Percentiles rank a stretch among this genome's conserved stretches.
These are phyloP conservation scores for Cotesia typhae DNA, from an alignment of 1,140 invertebrate species.

Conservation along the genomic window DNA sequence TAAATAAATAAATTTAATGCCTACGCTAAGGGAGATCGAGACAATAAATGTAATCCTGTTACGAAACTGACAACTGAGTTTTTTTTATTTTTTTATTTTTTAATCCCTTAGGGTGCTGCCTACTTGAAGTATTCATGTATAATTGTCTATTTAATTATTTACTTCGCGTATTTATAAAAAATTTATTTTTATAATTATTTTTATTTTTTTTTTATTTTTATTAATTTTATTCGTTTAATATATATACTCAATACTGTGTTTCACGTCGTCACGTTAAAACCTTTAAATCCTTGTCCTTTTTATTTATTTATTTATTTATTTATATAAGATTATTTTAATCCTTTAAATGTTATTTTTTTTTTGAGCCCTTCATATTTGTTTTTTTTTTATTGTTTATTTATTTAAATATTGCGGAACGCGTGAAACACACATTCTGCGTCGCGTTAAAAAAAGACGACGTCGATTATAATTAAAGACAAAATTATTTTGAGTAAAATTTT, in stretches of 20 bases:
- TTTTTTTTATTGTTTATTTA: slow-evolving; percentile 7
- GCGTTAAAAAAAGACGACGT: slow-evolving; percentile 18
- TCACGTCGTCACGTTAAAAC: slow-evolving; percentile 26
- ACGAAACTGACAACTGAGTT: slow-evolving; percentile 63
- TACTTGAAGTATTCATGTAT: slow-evolving; percentile 56
- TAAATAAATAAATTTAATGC: slow-evolving; percentile 50
- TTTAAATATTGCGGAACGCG: slow-evolving; percentile 17
- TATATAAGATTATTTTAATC: background rate
- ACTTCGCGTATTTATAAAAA: slow-evolving; percentile 32
- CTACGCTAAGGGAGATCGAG: slow-evolving; percentile 61
- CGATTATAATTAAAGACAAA: slow-evolving; percentile 28
- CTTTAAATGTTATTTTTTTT: slow-evolving; percentile 8
- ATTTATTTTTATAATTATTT: background rate
- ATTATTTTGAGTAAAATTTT: background rate
- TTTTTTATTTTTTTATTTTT: slow-evolving; percentile 63
- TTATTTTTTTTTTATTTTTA: slow-evolving; percentile 18
- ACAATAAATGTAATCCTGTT: slow-evolving; percentile 68
- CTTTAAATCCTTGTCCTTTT: background rate
- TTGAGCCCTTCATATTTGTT: background rate
- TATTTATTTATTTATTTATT: too few species aligned
- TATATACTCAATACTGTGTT: slow-evolving; percentile 25
- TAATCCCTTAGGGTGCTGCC: slow-evolving; percentile 62
- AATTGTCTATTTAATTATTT: slow-evolving; percentile 39
- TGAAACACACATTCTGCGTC: slow-evolving; percentile 37
- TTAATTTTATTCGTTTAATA: slow-evolving; percentile 34